Evolutionary conservation across 2,888 invertebrate genomes (phyloP).

Genomic region (Bembecia ichneumoniformis): DNA sequence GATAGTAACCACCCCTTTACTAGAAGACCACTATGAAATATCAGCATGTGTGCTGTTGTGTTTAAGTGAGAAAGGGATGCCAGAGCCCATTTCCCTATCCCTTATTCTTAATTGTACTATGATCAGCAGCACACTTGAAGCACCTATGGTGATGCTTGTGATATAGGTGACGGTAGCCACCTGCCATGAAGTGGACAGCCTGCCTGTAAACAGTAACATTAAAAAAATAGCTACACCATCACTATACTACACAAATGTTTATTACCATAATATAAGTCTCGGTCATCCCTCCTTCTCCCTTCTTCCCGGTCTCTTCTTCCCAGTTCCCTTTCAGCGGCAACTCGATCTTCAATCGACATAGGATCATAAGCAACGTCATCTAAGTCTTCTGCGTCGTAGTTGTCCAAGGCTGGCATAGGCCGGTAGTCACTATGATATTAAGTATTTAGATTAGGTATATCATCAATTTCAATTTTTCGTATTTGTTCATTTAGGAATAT

Average conservation of each 20-base stretch:
- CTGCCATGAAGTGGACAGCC: too few relatives aligned
- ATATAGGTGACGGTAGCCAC: too few relatives aligned
- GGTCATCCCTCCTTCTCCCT: slow-evolving; percentile 82
- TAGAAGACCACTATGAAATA: too few relatives aligned
- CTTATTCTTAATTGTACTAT: too few relatives aligned
- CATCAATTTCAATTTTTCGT: background rate
- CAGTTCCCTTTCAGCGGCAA: slow-evolving; percentile 93
- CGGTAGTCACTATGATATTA: slow-evolving; percentile 88
- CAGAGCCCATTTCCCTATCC: too few relatives aligned
- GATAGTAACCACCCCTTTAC: too few relatives aligned
- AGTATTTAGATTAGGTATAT: background rate
- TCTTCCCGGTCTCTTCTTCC: slow-evolving; percentile 87
- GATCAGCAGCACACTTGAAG: too few relatives aligned
- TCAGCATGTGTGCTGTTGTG: too few relatives aligned
- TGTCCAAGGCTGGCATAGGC: slow-evolving; percentile 94
- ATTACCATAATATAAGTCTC: slow-evolving; percentile 89
- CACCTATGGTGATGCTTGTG: too few relatives aligned
- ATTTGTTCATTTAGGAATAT: background rate
- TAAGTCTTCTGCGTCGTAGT: slow-evolving; percentile 87
- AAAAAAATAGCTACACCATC: too few relatives aligned
- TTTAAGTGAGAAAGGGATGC: too few relatives aligned
- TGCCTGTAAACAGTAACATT: background rate
- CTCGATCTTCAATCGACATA: slow-evolving; percentile 87
- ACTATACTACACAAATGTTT: background rate
- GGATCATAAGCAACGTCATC: slow-evolving; percentile 89